Evolutionary conservation across 2,797 vertebrate species (phyloP), one percentile per base, ranked within the genome.

Genomic region (Helostoma temminkii): DNA sequence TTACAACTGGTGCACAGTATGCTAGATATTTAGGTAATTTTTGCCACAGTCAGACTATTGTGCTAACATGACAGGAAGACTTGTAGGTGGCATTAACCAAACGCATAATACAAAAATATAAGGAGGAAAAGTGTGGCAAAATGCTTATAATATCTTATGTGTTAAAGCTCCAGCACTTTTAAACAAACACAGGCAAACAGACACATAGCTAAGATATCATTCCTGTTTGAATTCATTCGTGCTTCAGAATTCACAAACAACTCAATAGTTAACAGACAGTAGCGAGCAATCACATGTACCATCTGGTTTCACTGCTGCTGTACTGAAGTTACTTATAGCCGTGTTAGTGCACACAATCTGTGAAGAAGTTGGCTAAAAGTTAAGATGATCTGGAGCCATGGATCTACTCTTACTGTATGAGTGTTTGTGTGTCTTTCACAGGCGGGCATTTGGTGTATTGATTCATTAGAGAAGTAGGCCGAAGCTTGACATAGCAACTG

Each of bases 381-480:
- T 55, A 5, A 58, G 71, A 53, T 28, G 56, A 80, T 69, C 25
- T 26, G 19, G 21, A 71, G 52, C 54, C 22, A 22, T 41, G 52
- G 50, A 72, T 72, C 67, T 53, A 37, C 52, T 67, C 63, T 52
- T 46, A 57, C 67, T 61, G 25, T 45, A 19, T 57, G 56, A 41
- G 47, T 76, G 53, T 80, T 22, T 45, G 24, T 57, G 56, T 45
- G 47, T 76, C 49, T 69, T 65, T 66, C 60, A 54, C 62, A 63
- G 54, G 45, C 59, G 49, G 39, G 54, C 45, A 49, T 77, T 78
- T 34, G 58, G 69, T 9, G 15, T 71, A 81, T 85, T 77, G 86
- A 89, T 88, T 89, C 67, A 86, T 83, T 77, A 80, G 69, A 89
- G 74, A 84, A 89, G 80, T 76, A 72, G 80, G 76, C 62, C 21